phyloP scores from a whole-genome alignment of 2,113 vertebrate genomes.

The Heloderma charlesbogerti region DNA sequence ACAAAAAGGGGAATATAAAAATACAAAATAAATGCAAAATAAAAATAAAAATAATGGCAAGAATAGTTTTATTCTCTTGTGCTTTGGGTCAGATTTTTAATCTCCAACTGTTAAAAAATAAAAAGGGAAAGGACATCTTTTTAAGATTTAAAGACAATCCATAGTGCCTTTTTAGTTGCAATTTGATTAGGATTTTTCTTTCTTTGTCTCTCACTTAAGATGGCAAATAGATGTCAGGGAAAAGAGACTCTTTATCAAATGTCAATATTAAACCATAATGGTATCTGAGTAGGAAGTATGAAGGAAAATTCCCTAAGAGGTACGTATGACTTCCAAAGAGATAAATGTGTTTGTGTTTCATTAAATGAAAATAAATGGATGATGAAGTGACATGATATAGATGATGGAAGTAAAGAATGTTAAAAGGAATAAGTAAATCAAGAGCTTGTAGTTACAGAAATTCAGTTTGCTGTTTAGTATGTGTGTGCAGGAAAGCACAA shows the following conservation, averaged over 20 bases:
- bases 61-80: conserved; percentile 56
- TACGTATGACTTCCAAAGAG: conserved; percentile 43
- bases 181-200: conserved; percentile 46
- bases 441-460: conserved; percentile 55
- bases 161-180: conserved; percentile 54
- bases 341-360: conserved; percentile 53
- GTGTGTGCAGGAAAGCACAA: conserved; percentile 56
- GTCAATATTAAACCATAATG: conserved; percentile 56
- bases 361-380: conserved; percentile 59
- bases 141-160: conserved; percentile 63
- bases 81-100: conserved; percentile 59
- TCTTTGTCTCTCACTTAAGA: conserved; percentile 43
- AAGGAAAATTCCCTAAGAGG: conserved; percentile 49
- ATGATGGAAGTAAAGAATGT: conserved; percentile 49
- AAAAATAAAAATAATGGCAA: conserved; percentile 56
- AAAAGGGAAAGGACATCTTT: conserved; percentile 41
- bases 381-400: conserved; percentile 45
- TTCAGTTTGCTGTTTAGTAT: conserved; percentile 60
- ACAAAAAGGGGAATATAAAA: neutral
- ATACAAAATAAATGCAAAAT: neutral
- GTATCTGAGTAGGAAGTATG: conserved; percentile 50
- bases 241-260: conserved; percentile 44
- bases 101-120: conserved; percentile 34
- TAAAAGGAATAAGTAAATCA: conserved; percentile 58
- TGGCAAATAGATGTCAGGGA: conserved; percentile 57